Evolutionary conservation across 2,888 invertebrate species (phyloP), one percentile per base, ranked within the genome.

Genomic region (Strigamia crassipes): DNA sequence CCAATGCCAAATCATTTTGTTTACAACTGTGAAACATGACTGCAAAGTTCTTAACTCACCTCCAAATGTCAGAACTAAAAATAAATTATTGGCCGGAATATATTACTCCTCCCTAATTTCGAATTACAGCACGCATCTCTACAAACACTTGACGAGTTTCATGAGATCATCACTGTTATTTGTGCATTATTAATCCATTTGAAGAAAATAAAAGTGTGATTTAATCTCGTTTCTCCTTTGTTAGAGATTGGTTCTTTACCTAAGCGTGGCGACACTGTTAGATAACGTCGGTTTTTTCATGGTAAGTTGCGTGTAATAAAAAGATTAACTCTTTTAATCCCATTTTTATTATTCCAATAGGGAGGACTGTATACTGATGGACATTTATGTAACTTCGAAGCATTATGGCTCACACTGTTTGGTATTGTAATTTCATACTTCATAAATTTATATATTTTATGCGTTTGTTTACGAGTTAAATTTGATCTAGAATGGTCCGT

Each of bases 401-500:
- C 82, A 15, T 82, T 82, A 31, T 82, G 51, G 42, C 31, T 82
- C 34, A 82, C 82, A 51, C 41, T 79, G 18, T 56, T 46, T 56
- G 79, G 82, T 82, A 82, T 66, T 66, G n/a, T 66, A 66, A 66
- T 21, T 21, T 66, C 1, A 66, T 66, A 12, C 21, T n/a, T n/a
- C n/a, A n/a, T n/a, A n/a, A 66, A 9, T 66, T n/a, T 1, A 46
- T 38, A 23, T 15, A 27, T 13, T 82, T 41, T n/a, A n/a, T n/a
- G 1, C 10, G 21, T 31, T 27, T 56, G 23, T 1, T 15, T 5
- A 38, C n/a, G 13, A 0, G 31, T 78, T 15, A 6, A 78, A 61
- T 21, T 66, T 23, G 3, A 15, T 73, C 41, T 73, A 82, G 82
- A 82, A 41, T 82, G 82, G 82, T 80, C 80, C n/a, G 46, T 82